Percentiles rank a stretch among this genome's conserved stretches.
Evolutionary conservation across 2,797 vertebrate species (phyloP).

Genomic region (Orientallactaga sibirica): DNA sequence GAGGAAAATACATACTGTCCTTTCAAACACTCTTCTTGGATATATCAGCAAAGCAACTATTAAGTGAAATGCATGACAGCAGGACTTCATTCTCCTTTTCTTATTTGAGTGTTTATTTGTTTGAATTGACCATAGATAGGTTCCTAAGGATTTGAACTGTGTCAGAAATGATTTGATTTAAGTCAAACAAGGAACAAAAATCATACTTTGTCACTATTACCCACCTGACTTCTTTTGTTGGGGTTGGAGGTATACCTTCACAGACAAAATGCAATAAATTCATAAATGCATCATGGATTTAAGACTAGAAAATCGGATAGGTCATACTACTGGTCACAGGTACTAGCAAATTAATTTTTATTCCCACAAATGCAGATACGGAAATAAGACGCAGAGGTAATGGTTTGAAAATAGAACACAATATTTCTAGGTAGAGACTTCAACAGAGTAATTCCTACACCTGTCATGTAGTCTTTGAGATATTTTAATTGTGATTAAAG

Average conservation of each 20-base stretch:
- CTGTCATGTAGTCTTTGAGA: not conserved
- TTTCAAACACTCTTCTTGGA: conserved; percentile 74
- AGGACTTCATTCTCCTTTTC: conserved; percentile 72
- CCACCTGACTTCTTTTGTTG: conserved; percentile 24
- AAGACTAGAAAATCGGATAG: conserved; percentile 32
- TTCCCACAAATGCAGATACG: not conserved
- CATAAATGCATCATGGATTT: conserved; percentile 26
- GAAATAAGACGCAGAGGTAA: not conserved
- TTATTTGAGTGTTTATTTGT: conserved; percentile 80
- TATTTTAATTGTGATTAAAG: conserved; percentile 16
- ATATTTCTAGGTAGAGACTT: not conserved
- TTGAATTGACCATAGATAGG: conserved; percentile 71
- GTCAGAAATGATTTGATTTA: conserved; percentile 72
- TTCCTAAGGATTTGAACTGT: conserved; percentile 76
- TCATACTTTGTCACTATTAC: conserved; percentile 49
- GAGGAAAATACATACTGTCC: conserved; percentile 77
- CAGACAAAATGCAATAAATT: conserved; percentile 28
- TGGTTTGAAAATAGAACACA: not conserved
- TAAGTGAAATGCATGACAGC: conserved; percentile 77
- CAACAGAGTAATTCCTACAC: conserved; percentile 10
- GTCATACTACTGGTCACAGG: not conserved
- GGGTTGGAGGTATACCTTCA: not conserved
- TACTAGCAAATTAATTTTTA: conserved; percentile 54
- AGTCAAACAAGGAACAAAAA: conserved; percentile 61
- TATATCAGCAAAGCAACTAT: conserved; percentile 76